Base-by-base conservation (phyloP, 2,797 vertebrate genomes). In the Limosa lapponica region DNA sequence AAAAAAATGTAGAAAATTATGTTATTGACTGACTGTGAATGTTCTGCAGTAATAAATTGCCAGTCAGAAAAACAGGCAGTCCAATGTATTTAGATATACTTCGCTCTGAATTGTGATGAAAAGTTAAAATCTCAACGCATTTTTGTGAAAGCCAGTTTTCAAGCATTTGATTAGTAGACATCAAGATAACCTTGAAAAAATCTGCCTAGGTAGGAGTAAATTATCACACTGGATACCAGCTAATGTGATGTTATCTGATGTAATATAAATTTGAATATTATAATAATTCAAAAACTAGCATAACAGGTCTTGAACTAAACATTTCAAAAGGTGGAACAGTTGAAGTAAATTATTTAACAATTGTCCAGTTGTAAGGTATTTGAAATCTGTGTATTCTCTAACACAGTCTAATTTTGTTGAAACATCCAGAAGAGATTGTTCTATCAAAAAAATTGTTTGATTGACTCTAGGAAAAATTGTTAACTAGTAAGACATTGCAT, bases 11-110 rank as follows among this genome's bases (percentile, higher is more conserved):
- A 78, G 57, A 87, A 96, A 95, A 94, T 84, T 5, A 65, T 91
- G 87, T 89, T 95, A 93, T 82, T 95, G 93, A 94, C 23, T 27
- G 78, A 73, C 74, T 74, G 39, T 81, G 77, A 89, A 85, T 69
- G 82, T 72, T 95, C 52, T 15, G 2, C 39, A 48, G 54, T 85
- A 95, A 95, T 74, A 82, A 80, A 94, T 41, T 90, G 51, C 67
- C 78, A 57, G 61, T 87, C 82, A 94, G 88, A 87, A 85, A 89
- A 94, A 58, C 51, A 92, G 39, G 20, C 57, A 78, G 54, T 34
- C 46, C 37, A 44, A 41, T 74, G 59, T 87, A 73, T 58, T 90
- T 85, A 81, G 54, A 80, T 87, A 74, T 54, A 34, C 36, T 82
- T 92, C 70, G 20, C 52, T 70, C 59, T 58, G 49, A 72, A 78